Evolutionary conservation across 1,140 invertebrate species (phyloP).

Genomic region (Tribolium castaneum): DNA sequence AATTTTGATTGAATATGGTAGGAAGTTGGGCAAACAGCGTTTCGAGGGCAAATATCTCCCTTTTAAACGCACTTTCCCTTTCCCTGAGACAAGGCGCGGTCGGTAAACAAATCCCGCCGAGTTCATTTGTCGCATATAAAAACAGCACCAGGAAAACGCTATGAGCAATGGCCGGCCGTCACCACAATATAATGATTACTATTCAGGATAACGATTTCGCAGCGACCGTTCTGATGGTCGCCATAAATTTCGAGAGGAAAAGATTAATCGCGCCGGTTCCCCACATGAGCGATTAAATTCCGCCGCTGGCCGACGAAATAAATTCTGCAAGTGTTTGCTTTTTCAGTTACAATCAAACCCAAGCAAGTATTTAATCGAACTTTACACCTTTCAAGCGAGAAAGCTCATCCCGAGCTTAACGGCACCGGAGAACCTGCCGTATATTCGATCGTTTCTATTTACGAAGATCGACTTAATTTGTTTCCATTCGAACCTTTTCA

Average conservation of each 20-base stretch:
- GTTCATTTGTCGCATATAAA: not conserved
- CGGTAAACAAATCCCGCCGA: not conserved
- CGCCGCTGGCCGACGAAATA: constrained; percentile 44
- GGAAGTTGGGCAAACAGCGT: constrained; percentile 4
- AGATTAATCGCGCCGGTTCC: constrained; percentile 48
- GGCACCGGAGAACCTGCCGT: not conserved
- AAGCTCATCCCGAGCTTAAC: constrained; percentile 9
- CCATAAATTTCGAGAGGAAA: constrained; percentile 43
- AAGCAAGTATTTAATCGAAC: constrained; percentile 44
- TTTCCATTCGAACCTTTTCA: not conserved
- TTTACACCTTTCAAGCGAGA: constrained; percentile 18
- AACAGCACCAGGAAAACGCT: not conserved
- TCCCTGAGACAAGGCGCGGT: not conserved
- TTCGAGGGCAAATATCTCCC: not conserved
- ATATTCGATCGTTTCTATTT: constrained; percentile 26
- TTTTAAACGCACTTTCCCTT: constrained; percentile 2
- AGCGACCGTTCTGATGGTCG: constrained; percentile 45
- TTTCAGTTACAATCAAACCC: constrained; percentile 49
- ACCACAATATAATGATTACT: constrained; percentile 46
- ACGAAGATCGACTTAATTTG: constrained; percentile 20
- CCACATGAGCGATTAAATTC: constrained; percentile 50
- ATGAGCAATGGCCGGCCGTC: constrained; percentile 34
- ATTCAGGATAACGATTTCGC: constrained; percentile 45
- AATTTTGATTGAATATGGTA: constrained; percentile 7
- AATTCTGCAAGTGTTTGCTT: constrained; percentile 51